Base-by-base conservation (phyloP, 2,888 invertebrate species). In the Parasteatoda lunata region DNA sequence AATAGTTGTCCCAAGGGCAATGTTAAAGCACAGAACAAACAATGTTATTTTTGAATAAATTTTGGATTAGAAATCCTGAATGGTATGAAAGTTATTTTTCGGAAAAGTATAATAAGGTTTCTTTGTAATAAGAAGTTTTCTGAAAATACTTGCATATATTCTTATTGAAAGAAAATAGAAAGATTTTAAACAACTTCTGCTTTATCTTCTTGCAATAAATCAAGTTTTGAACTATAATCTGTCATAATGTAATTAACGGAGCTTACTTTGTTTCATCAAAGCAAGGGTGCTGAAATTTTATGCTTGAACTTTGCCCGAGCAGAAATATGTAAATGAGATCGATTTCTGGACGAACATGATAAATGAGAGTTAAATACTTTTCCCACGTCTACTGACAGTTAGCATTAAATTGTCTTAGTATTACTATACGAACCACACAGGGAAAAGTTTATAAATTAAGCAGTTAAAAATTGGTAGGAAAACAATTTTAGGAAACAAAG, bases 331-430 rank as follows among this genome's bases (percentile, higher is more conserved):
- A 77, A 73, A 87, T 77, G 54, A 71, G 64, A 85, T 85, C 76
- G 86, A 87, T 87, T 72, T 66, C 6, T 11, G 64, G 68, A 68
- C 3, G 64, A 73, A 72, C 77, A 45, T 82, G 75, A 87, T 87
- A 77, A 87, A 87, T 87, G 81, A 15, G 80, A 85, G 71, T 85
- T 80, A 85, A 85, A 85, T 77, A 71, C 86, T 52, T 86, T 79
- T 48, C 45, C 15, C 7, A 30, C 47, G 69, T n/a, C 9, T 54
- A 45, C 13, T 76, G 80, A 80, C 75, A 76, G 68, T 75, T 48
- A 30, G 79, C 69, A 79, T 84, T 84, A 84, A 75, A 59, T n/a
- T 75, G 70, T 69, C 59, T 69, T 48, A 65, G 13, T 52, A 4
- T 6, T 30, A 68, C 30, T 15, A 9, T 30, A 2, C 30, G 30